Evolutionary conservation across 2,888 invertebrate species (phyloP).

Genomic region (Achlya flavicornis): DNA sequence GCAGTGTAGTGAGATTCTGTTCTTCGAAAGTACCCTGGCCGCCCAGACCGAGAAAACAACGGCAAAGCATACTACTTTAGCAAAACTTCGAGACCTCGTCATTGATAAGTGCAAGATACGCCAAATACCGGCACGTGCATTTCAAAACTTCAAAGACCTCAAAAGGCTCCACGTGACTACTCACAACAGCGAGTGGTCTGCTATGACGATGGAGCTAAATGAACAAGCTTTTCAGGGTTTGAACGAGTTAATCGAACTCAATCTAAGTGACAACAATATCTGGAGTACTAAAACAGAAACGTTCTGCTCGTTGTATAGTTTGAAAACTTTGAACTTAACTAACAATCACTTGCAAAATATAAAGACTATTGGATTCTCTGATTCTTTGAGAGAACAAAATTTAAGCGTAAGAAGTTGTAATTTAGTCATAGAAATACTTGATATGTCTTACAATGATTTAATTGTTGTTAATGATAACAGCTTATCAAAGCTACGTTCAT

Average conservation of each 20-base stretch:
- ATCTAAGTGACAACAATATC: slow-evolving; percentile 90
- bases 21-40: slow-evolving; percentile 88
- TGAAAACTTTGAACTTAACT: slow-evolving; percentile 88
- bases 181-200: slow-evolving; percentile 91
- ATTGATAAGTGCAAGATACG: slow-evolving; percentile 91
- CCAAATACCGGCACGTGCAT: slow-evolving; percentile 87
- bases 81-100: slow-evolving; percentile 87
- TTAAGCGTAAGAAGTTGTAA: slow-evolving; percentile 87
- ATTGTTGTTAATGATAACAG: slow-evolving; percentile 87
- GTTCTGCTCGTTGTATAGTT: slow-evolving; percentile 88
- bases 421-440: slow-evolving; percentile 86
- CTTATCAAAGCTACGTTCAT: slow-evolving; percentile 87
- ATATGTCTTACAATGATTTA: slow-evolving; percentile 90
- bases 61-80: slow-evolving; percentile 83
- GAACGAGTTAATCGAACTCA: slow-evolving; percentile 86
- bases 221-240: slow-evolving; percentile 88
- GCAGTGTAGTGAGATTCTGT: slow-evolving; percentile 89
- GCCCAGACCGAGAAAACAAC: slow-evolving; percentile 71
- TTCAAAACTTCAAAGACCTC: slow-evolving; percentile 87
- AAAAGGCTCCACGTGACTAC: slow-evolving; percentile 88
- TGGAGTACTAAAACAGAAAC: slow-evolving; percentile 89
- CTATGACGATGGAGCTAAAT: slow-evolving; percentile 89
- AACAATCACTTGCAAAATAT: slow-evolving; percentile 91
- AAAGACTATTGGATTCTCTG: slow-evolving; percentile 88
- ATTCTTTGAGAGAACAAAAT: slow-evolving; percentile 84